Evolutionary conservation across 2,888 invertebrate genomes (phyloP).

Genomic region (Clanis bilineata): DNA sequence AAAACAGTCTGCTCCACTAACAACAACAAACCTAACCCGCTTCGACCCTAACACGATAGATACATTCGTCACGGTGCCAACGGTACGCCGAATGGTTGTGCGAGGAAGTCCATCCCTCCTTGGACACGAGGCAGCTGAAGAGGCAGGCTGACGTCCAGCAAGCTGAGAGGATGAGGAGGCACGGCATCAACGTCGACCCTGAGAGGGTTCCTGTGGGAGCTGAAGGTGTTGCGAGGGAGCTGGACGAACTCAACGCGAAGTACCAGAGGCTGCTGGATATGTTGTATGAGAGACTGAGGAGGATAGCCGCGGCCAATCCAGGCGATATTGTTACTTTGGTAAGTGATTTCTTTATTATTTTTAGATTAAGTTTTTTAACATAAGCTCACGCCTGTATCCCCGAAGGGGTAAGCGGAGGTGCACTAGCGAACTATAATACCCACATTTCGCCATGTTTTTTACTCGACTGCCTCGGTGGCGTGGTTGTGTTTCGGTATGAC

Average conservation of each 20-base stretch:
- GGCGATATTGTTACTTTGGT: constrained; percentile 90
- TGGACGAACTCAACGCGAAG: constrained; percentile 91
- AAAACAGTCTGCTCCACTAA: constrained; percentile 64
- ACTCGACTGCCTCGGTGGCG: no score
- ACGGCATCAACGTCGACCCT: constrained; percentile 49
- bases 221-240: constrained; percentile 88
- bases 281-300: constrained; percentile 86
- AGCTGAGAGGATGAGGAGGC: constrained; percentile 61
- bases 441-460: no score
- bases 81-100: constrained; percentile 92
- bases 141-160: constrained; percentile 68
- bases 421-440: no score
- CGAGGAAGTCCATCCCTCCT: constrained; percentile 90
- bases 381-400: not conserved
- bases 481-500: no score
- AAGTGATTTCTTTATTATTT: constrained; percentile 58
- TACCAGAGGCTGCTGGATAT: constrained; percentile 88
- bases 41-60: constrained; percentile 83
- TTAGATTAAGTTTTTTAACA: not conserved
- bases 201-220: constrained; percentile 79
- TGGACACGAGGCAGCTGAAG: constrained; percentile 82
- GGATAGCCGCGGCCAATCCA: constrained; percentile 86
- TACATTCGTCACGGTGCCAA: constrained; percentile 92
- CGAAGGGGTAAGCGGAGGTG: no score
- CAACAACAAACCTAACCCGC: constrained; percentile 77